These are phyloP conservation scores for Augochlora pura DNA, from an alignment of 1,140 invertebrate species.

Conservation along the genomic window DNA sequence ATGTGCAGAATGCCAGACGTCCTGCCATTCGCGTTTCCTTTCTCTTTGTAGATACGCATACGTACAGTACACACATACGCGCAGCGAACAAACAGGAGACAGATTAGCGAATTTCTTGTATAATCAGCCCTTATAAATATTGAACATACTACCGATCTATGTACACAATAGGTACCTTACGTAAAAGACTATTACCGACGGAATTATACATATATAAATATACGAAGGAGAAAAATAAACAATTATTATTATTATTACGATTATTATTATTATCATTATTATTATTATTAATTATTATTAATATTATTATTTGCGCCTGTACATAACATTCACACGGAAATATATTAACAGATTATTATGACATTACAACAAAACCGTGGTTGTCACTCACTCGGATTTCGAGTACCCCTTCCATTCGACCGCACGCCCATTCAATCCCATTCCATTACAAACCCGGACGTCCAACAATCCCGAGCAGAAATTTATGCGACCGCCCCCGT, in stretches of 20 bases:
- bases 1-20: background rate
- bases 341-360: conserved; percentile 80
- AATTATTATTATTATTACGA: conserved; percentile 64
- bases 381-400: conserved; percentile 47
- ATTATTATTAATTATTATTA: conserved; percentile 57
- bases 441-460: background rate
- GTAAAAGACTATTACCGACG: conserved; percentile 69
- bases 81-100: background rate
- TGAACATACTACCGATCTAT: conserved; percentile 71
- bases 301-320: conserved; percentile 79
- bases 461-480: background rate
- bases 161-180: conserved; percentile 69
- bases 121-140: conserved; percentile 75
- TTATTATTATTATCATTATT: conserved; percentile 67
- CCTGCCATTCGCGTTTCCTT: background rate
- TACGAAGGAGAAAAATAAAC: conserved; percentile 66
- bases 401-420: background rate
- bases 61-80: conserved; percentile 45
- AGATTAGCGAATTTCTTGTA: conserved; percentile 73
- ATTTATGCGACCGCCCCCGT: background rate
- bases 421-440: background rate
- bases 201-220: conserved; percentile 74
- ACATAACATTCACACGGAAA: conserved; percentile 79
- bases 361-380: conserved; percentile 58
- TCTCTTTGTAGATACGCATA: conserved; percentile 75